Base-by-base conservation (phyloP, 53 echinoderm and acorn worm species). In the Paelopatides confundens region DNA sequence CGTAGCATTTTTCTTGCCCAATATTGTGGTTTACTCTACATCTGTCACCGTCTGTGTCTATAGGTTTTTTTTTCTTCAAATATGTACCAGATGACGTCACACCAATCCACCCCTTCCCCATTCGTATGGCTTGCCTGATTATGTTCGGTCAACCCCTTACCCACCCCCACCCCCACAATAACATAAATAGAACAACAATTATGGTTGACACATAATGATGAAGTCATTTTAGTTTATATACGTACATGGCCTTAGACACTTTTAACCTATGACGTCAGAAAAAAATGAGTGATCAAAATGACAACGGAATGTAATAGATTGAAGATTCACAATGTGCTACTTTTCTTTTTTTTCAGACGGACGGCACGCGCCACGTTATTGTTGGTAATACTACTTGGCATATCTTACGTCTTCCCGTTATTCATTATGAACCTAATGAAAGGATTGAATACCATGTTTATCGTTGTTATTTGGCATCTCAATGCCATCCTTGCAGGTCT, bases 351-450 rank as follows among this genome's bases (percentile, higher is more conserved):
- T 69, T 77, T 23, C 90, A 96, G 96, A 79, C 89, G 93, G 31
- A 95, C 95, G 6, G 96, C 94, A 27, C 86, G 93, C 62, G 96
- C 96, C 2, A 96, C 96, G 10, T 77, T 96, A 67, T 91, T 96
- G 32, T 89, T 96, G 4, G 94, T 96, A 2, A 91, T 94, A 4
- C 77, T 96, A 15, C 95, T 96, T 0, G 96, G 96, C 26, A 91
- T 96, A 23, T 85, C 93, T 82, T 96, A 96, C 82, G 87, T 95
- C 85, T 91, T 96, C 74, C 90, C 90, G 29, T 79, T 96, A 43
- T 81, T 96, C 54, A 70, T 96, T 77, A 76, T 96, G 30, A 90
- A 90, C 54, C 81, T 96, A 33, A 65, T 96, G 21, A 69, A 71
- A 38, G 90, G 51, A 10, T 85, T 93, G 18, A 82, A 88, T 12